Evolutionary conservation across 1,140 invertebrate species (phyloP).

Genomic region (Battus philenor): DNA sequence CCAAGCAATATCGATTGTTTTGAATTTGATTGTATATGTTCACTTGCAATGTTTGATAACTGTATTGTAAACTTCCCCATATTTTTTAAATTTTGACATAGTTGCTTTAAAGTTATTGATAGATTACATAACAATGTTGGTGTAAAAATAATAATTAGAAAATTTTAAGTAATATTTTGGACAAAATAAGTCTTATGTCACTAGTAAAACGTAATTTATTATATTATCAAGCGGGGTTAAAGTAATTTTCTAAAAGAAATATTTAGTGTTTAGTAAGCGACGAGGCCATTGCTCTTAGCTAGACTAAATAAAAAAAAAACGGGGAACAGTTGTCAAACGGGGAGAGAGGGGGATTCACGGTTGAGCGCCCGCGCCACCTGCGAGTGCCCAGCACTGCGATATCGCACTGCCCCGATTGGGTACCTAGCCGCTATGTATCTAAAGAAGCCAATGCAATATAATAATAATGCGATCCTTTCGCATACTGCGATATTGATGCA

Average conservation of each 20-base stretch:
- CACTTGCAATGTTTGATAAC: too few species aligned
- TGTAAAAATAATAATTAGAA: too few species aligned
- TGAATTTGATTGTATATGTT: constrained; percentile 3
- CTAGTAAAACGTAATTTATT: too few species aligned
- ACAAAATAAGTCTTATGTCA: too few species aligned
- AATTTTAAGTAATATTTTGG: too few species aligned
- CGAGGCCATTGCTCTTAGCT: constrained; percentile 53
- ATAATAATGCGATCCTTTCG: too few species aligned
- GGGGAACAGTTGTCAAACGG: constrained; percentile 59
- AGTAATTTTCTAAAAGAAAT: constrained; percentile 18
- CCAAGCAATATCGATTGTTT: constrained; percentile 55
- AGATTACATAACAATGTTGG: too few species aligned
- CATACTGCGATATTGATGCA: too few species aligned
- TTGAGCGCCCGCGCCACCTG: constrained; percentile 65
- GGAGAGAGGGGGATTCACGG: constrained; percentile 52
- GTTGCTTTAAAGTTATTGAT: too few species aligned
- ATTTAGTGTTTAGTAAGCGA: constrained; percentile 22
- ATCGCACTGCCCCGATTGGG: constrained; percentile 23
- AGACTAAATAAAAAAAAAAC: constrained; percentile 50
- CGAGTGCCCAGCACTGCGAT: constrained; percentile 25
- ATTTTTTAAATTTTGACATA: too few species aligned
- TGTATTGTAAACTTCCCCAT: too few species aligned
- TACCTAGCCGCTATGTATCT: constrained; percentile 9
- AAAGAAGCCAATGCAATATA: constrained; percentile 18
- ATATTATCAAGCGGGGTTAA: constrained; percentile 21